phyloP scores from a whole-genome alignment of 2,113 vertebrate species.

The Hippolais icterina region DNA sequence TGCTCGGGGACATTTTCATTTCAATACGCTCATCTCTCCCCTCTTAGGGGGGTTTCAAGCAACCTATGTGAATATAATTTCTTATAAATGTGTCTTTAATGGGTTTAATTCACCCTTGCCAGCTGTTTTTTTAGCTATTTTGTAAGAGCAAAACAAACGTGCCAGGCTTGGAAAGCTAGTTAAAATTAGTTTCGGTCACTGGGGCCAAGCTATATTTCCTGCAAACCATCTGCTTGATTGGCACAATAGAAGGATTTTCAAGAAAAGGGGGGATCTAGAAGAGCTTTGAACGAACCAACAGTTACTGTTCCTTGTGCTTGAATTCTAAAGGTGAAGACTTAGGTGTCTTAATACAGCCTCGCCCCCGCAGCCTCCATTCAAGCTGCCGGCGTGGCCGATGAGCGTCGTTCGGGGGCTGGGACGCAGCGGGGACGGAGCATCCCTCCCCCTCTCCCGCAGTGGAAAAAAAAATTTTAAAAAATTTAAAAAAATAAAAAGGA shows the following conservation, averaged over 20 bases:
- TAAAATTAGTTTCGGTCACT: slow-evolving; percentile 99
- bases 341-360: slow-evolving; percentile 78
- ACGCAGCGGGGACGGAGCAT: neutral
- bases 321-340: slow-evolving; percentile 83
- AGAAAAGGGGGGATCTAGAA: slow-evolving; percentile 74
- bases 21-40: slow-evolving; percentile 81
- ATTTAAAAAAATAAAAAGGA: neutral
- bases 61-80: slow-evolving; percentile 91
- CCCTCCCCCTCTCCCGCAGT: neutral
- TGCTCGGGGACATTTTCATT: slow-evolving; percentile 80
- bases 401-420: neutral
- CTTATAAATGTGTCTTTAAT: slow-evolving; percentile 98
- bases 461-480: fast-evolving
- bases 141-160: slow-evolving; percentile 90
- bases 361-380: slow-evolving; percentile 7
- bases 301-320: slow-evolving; percentile 78
- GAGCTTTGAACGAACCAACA: slow-evolving; percentile 78
- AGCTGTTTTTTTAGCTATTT: slow-evolving; percentile 93
- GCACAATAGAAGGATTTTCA: slow-evolving; percentile 98
- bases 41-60: slow-evolving; percentile 72
- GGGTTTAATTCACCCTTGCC: slow-evolving; percentile 92
- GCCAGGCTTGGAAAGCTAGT: slow-evolving; percentile 94
- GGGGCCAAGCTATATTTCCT: slow-evolving; percentile 94
- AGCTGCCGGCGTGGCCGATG: neutral
- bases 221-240: slow-evolving; percentile 98